Evolutionary conservation across 2,113 vertebrate species (phyloP), one percentile per base, ranked within the genome.

Genomic region (Silurus asotus): DNA sequence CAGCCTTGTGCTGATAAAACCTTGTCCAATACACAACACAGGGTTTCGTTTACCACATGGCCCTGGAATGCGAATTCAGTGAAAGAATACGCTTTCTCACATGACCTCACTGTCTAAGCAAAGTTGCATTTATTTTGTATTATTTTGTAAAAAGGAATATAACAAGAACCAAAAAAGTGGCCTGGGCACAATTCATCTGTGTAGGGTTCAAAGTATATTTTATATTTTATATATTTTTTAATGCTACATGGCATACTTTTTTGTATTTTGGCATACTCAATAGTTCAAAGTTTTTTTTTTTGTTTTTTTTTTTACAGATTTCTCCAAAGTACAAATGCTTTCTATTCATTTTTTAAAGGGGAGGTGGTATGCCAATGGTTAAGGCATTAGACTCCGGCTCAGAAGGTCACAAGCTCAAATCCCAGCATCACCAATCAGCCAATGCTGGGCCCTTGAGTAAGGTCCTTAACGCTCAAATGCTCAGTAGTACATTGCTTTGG

Each of bases 21-120:
- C 48, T 7, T 79, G 15, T n/a, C 59, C 76, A 86, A 77, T 80
- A 86, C 82, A 87, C 81, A 14, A 67, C 45, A 13, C 9, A 83
- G n/a, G 76, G 67, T 58, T 81, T 37, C 28, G 11, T 82, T 81
- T 84, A 83, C 82, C 88, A 89, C 85, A 89, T 88, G 88, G 88
- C 85, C 59, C 76, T 75, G 82, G 76, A 88, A 88, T 86, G 87
- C 59, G 81, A 88, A 77, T 88, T 82, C 70, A 61, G 15, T 51
- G 23, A 28, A 70, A 58, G 74, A 62, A 76, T 67, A 80, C 9
- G 72, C 64, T 72, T 58, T 58, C n/a, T 69, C 69, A 62, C 49
- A 37, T 77, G 49, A 59, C 62, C 62, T 78, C 37, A 28, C 15
- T 55, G 56, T 61, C 79, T 70, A 48, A n/a, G 51, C 51, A 51